Percentiles rank a stretch among this genome's conserved stretches.
These are phyloP conservation scores for Euglossa dilemma DNA, from an alignment of 1,140 invertebrate genomes.

Conservation along the genomic window DNA sequence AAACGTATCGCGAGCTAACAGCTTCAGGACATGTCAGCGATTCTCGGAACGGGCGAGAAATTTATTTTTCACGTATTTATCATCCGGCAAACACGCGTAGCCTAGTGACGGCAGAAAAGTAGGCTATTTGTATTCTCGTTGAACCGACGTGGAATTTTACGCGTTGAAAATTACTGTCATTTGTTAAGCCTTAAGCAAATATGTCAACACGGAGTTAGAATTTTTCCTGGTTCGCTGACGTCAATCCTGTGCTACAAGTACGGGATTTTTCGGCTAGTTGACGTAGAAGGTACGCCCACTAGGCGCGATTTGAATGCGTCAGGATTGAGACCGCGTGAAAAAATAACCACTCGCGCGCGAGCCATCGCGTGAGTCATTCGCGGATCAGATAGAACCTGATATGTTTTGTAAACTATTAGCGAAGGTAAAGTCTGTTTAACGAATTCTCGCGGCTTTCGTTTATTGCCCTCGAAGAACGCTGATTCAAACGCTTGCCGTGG, in stretches of 20 bases:
- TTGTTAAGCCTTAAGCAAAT: background rate
- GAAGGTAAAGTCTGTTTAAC: background rate
- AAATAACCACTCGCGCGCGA: background rate
- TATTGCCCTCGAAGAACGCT: no score
- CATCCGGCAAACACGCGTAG: background rate
- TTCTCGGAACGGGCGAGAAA: no score
- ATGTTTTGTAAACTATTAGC: background rate
- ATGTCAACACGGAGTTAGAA: background rate
- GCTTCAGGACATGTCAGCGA: no score
- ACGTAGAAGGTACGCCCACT: constrained; percentile 11
- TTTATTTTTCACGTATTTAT: background rate
- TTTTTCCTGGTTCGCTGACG: background rate
- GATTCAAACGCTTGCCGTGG: no score
- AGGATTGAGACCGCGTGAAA: background rate
- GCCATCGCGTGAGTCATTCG: background rate
- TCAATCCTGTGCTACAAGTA: background rate
- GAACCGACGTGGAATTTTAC: background rate
- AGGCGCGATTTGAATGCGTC: background rate
- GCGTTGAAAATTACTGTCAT: background rate
- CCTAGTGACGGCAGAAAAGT: no score
- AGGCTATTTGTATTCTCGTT: no score
- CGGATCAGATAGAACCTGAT: background rate
- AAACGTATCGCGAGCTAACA: no score
- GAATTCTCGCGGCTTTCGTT: background rate
- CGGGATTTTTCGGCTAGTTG: constrained; percentile 10